Conservation (phyloP, 2,888 invertebrate genomes). For the Stenotaenia linearis region DNA sequence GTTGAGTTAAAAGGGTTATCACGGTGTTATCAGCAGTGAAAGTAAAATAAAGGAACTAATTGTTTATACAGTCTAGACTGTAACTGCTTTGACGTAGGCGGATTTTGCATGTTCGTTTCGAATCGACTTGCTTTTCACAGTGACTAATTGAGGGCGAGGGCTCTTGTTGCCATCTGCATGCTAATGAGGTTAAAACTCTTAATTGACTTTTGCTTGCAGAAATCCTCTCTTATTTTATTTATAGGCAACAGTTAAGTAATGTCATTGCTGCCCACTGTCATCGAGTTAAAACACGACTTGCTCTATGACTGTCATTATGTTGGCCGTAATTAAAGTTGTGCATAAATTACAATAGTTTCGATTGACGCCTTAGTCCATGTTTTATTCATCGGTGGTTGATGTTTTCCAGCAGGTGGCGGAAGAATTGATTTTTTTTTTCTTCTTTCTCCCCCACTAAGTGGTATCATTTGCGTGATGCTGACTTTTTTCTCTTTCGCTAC, state of each 20-base stretch:
- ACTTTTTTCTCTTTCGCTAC: not conserved
- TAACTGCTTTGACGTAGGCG: not conserved
- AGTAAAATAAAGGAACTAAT: too few species aligned
- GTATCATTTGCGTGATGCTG: not conserved
- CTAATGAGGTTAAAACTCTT: constrained; percentile 26
- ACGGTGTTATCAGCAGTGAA: too few species aligned
- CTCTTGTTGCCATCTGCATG: constrained; percentile 4
- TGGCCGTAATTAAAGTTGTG: constrained; percentile 1
- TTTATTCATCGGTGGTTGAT: constrained; percentile 19
- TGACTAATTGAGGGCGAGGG: constrained; percentile 8
- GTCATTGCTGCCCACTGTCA: constrained; percentile 7
- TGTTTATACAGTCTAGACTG: too few species aligned
- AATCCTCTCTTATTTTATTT: not conserved
- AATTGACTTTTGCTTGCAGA: constrained; percentile 8
- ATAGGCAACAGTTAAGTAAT: constrained; percentile 5
- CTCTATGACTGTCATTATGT: not conserved
- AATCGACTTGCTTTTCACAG: constrained; percentile 14
- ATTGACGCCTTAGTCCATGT: not conserved
- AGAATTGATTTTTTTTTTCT: constrained; percentile 1
- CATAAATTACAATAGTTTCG: not conserved
- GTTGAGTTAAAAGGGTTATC: too few species aligned
- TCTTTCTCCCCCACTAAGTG: not conserved
- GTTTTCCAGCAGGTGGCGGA: constrained; percentile 19
- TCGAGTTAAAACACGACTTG: not conserved
- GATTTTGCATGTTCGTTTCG: not conserved